Percentiles rank a stretch among this genome's conserved stretches.
These are phyloP conservation scores for Sebastes matsubarae DNA, from an alignment of 2,797 vertebrate species.

Conservation along the genomic window DNA sequence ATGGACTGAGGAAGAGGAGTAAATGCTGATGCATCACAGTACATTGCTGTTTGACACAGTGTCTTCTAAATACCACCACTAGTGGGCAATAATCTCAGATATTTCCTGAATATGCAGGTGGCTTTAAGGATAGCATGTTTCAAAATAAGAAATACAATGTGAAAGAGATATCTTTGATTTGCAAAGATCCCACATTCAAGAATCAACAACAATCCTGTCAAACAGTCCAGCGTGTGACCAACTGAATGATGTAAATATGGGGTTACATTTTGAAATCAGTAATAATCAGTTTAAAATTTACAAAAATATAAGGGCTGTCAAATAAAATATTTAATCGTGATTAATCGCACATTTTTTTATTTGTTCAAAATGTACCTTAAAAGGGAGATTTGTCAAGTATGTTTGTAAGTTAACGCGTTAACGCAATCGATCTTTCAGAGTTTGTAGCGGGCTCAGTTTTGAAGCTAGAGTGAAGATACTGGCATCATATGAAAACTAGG, in stretches of 20 bases:
- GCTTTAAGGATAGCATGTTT: not conserved
- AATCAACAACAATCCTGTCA: not conserved
- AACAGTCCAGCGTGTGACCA: not conserved
- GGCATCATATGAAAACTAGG: not conserved
- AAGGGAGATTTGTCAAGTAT: too few species aligned
- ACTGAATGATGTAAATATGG: not conserved
- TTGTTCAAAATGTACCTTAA: too few species aligned
- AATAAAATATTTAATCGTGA: too few species aligned
- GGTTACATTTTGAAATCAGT: not conserved
- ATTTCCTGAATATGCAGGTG: not conserved
- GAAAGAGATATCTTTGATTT: not conserved
- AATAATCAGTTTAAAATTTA: not conserved
- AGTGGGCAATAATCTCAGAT: not conserved
- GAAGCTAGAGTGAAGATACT: too few species aligned
- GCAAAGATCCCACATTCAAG: not conserved
- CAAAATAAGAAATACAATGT: not conserved
- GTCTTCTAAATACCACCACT: not conserved
- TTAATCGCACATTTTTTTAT: too few species aligned
- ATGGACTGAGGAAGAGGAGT: not conserved
- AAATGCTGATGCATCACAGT: not conserved
- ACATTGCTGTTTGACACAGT: not conserved
- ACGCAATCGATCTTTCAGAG: too few species aligned
- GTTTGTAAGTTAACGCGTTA: too few species aligned
- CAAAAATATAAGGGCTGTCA: not conserved
- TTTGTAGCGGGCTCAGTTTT: too few species aligned